Base-by-base conservation (phyloP, 2,888 invertebrate genomes). In the Steinernema scapterisci region DNA sequence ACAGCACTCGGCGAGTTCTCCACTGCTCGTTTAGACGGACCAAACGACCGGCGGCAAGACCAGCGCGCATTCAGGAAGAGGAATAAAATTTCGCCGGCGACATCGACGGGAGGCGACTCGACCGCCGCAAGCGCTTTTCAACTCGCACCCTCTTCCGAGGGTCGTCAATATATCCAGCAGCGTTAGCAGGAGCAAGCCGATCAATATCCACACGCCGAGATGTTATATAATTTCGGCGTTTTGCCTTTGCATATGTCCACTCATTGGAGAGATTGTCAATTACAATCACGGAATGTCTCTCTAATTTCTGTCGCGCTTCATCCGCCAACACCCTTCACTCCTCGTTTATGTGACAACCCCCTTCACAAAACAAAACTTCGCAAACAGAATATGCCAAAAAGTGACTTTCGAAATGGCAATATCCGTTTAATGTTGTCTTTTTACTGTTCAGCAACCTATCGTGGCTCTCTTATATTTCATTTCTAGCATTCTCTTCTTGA, bases 11-110 rank as follows among this genome's bases (percentile, higher is more conserved):
- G n/a, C n/a, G n/a, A 38, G 38, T 38, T 9, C 38, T 38, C 38
- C 31, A 31, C 63, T 63, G 31, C 31, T 63, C 16, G 52, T 23
- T 52, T 52, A 31, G 63, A 63, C 63, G 63, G 52, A 52, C 52
- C 19, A 23, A 52, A 63, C 63, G 63, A 63, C 63, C 63, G 31
- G 63, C 31, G 31, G 63, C 63, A 63, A 63, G 63, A 63, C 63
- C 63, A 63, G 38, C 63, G 63, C 54, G 54, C 63, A 63, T 63
- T 63, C 63, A 63, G 63, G 63, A 63, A 63, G 63, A 63, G 63
- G 63, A 63, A 63, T 63, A 63, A 63, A 63, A 63, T 63, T 63
- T 63, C 63, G 11, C 63, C 63, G 31, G 16, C 63, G 63, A 63
- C 63, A 9, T 13, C n/a, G 63, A 25, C 63, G 31, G 63, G 63